These are phyloP conservation scores for Anorthoa munda DNA, from an alignment of 2,888 invertebrate species.

Conservation along the genomic window DNA sequence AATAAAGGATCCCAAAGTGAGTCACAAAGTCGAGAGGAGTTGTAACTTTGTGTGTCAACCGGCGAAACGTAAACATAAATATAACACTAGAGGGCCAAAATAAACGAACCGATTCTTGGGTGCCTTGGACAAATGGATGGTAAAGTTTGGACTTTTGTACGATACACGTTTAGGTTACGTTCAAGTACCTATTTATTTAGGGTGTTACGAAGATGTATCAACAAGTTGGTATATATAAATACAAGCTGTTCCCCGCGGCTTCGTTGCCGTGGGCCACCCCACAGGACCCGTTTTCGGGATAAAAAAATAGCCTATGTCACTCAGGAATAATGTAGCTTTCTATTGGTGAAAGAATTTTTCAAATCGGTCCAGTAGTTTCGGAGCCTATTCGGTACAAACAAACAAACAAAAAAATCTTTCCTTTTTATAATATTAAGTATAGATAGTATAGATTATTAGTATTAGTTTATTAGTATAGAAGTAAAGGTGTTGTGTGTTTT, in stretches of 20 bases:
- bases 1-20: constrained; percentile 24
- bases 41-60: constrained; percentile 32
- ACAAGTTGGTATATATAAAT: not conserved
- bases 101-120: constrained; percentile 53
- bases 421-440: no score
- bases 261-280: no score
- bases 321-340: no score
- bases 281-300: no score
- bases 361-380: no score
- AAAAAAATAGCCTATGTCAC: no score
- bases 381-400: no score
- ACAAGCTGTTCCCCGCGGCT: no score
- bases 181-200: not conserved
- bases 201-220: not conserved
- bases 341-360: no score
- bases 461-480: no score
- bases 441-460: no score
- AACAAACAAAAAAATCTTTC: no score
- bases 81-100: constrained; percentile 32
- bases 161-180: constrained; percentile 1
- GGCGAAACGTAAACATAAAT: constrained; percentile 47
- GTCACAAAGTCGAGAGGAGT: constrained; percentile 43
- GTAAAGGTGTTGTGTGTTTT: not conserved
- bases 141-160: constrained; percentile 15
- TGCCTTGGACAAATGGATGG: constrained; percentile 20